Evolutionary conservation across 2,113 vertebrate genomes (phyloP).

Genomic region (Corythoichthys haematopterus): DNA sequence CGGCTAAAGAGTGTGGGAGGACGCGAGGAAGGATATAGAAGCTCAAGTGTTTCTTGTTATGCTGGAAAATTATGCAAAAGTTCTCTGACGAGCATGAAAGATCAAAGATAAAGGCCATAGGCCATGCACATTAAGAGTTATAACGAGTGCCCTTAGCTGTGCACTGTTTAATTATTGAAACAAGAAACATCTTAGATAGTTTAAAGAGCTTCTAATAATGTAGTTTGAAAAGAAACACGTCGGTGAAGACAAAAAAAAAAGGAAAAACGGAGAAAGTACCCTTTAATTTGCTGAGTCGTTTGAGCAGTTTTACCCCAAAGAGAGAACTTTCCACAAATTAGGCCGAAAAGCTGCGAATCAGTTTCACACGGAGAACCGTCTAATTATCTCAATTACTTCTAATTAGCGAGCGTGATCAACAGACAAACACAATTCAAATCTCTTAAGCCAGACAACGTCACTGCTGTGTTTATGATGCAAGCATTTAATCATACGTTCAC

Average conservation of each 20-base stretch:
- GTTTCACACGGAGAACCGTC: slow-evolving; percentile 10
- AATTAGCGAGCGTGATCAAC: slow-evolving; percentile 16
- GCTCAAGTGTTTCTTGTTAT: slow-evolving; percentile 54
- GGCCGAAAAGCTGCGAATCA: slow-evolving; percentile 14
- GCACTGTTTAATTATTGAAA: slow-evolving; percentile 71
- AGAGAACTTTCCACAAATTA: slow-evolving; percentile 22
- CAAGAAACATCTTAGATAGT: slow-evolving; percentile 68
- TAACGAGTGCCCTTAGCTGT: slow-evolving; percentile 63
- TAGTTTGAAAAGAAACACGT: slow-evolving; percentile 50
- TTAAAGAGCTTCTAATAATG: slow-evolving; percentile 63
- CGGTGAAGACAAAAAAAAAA: slow-evolving; percentile 30
- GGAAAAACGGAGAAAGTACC: slow-evolving; percentile 38
- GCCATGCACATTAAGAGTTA: slow-evolving; percentile 66
- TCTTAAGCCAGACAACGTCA: slow-evolving; percentile 8
- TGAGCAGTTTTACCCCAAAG: slow-evolving; percentile 17
- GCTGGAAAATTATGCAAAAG: slow-evolving; percentile 63
- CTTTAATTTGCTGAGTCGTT: slow-evolving; percentile 47
- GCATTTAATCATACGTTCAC: slow-evolving; percentile 4
- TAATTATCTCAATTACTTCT: slow-evolving; percentile 14
- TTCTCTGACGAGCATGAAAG: slow-evolving; percentile 52
- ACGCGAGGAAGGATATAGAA: slow-evolving; percentile 35
- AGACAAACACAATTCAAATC: slow-evolving; percentile 11
- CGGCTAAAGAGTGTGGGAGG: slow-evolving; percentile 7
- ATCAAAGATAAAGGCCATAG: slow-evolving; percentile 73
- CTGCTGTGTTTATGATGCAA: slow-evolving; percentile 6